Evolutionary conservation across 2,888 invertebrate species (phyloP).

Genomic region (Drosophila borealis): DNA sequence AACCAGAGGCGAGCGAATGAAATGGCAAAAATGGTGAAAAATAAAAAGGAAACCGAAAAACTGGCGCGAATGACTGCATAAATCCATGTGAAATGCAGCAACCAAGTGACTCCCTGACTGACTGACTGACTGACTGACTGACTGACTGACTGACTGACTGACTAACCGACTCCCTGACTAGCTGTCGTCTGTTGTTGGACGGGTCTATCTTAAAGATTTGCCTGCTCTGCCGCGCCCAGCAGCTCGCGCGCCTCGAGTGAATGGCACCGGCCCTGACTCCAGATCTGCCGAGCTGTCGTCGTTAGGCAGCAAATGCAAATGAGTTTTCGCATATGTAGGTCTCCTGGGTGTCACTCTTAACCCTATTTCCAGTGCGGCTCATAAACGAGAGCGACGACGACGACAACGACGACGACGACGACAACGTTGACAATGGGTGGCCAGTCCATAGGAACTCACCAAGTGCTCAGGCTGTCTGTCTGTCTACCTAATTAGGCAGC

Average conservation of each 20-base stretch:
- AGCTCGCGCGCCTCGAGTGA: conserved; percentile 15
- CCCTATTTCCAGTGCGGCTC: conserved; percentile 67
- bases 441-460: conserved; percentile 22
- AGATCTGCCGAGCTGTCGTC: conserved; percentile 41
- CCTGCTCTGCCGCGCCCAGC: conserved; percentile 31
- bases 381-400: conserved; percentile 65
- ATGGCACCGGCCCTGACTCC: conserved; percentile 36
- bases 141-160: conserved; percentile 39
- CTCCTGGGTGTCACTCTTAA: conserved; percentile 80
- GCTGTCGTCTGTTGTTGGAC: conserved; percentile 16
- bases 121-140: conserved; percentile 33
- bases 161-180: conserved; percentile 33
- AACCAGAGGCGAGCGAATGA: conserved; percentile 56
- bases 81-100: conserved; percentile 77
- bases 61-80: conserved; percentile 77
- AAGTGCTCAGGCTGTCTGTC: neutral
- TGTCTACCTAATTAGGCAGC: conserved; percentile 44
- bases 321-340: conserved; percentile 73
- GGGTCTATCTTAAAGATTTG: conserved; percentile 49
- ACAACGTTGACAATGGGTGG: conserved; percentile 60
- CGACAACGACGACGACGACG: neutral
- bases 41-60: conserved; percentile 28
- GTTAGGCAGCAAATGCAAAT: conserved; percentile 77
- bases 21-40: conserved; percentile 57
- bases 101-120: conserved; percentile 45